Evolutionary conservation across 2,113 vertebrate species (phyloP), one percentile per base, ranked within the genome.

Genomic region (Cnemophilus loriae): DNA sequence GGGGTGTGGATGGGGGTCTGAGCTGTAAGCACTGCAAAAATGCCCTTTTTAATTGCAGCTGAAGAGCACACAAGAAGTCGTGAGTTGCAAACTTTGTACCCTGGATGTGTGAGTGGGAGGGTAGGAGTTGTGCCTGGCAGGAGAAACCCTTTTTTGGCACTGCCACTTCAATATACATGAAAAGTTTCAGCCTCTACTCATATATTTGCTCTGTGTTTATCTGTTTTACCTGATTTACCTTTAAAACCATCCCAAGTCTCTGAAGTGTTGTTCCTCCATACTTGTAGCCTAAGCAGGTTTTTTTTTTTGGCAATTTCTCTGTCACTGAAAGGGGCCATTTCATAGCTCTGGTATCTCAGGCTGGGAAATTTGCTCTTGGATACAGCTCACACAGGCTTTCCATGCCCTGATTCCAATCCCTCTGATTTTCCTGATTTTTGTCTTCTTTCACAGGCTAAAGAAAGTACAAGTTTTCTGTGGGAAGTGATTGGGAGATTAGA

Each of bases 401-500:
- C 1, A 0, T 85, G 50, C 47, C 46, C 55, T 88, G 67, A n/a
- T n/a, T n/a, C n/a, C 70, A 50, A 52, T 80, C 50, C 33, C 33
- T 93, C 67, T 74, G 74, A 42, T 79, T 94, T 95, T 91, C 55
- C 50, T 74, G 21, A 67, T 39, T 68, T 81, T 81, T 78, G 63
- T 79, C 67, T 60, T 70, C 87, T 87, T 86, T 68, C 27, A 0
- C 8, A 12, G 82, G 75, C 93, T 88, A 35, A 70, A 77, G 85
- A 85, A 86, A 88, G 76, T 64, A 49, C 8, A 1, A 1, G 2
- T 81, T 84, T 94, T 95, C 76, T 92, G 56, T 95, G 90, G 65
- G 96, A 96, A 95, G 75, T 26, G 77, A 84, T 71, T 74, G 90
- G 76, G 73, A 96, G 84, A 92, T 94, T 88, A 70, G 68, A 94